Percentiles rank a stretch among this genome's conserved stretches.
Evolutionary conservation across 2,888 invertebrate genomes (phyloP).

Genomic region (Dryadula phaetusa): DNA sequence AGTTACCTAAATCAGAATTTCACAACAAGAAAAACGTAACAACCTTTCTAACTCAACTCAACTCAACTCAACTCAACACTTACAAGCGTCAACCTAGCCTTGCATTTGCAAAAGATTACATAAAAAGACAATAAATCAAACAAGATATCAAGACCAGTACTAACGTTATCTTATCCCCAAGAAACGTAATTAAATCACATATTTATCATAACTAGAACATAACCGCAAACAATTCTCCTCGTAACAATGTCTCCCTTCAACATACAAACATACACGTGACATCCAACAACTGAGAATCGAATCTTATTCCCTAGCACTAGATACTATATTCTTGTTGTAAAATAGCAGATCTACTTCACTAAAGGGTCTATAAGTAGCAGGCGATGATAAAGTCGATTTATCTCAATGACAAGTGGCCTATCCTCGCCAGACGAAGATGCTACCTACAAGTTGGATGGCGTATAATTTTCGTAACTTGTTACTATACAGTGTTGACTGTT

Average conservation of each 20-base stretch:
- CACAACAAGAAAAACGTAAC: no score
- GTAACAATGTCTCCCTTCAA: conserved; percentile 60
- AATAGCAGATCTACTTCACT: conserved; percentile 48
- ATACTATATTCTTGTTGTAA: conserved; percentile 39
- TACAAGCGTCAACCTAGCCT: background rate
- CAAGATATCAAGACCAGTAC: conserved; percentile 43
- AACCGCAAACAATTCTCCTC: conserved; percentile 65
- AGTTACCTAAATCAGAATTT: no score
- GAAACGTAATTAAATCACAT: conserved; percentile 71
- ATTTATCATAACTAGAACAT: conserved; percentile 72
- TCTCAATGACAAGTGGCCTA: conserved; percentile 82
- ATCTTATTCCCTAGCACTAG: conserved; percentile 35
- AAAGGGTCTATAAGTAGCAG: conserved; percentile 79
- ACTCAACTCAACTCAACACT: no score
- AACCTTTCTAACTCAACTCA: no score
- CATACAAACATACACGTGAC: background rate
- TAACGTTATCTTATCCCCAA: conserved; percentile 50
- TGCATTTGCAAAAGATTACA: background rate
- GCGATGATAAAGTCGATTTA: conserved; percentile 74
- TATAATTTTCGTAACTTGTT: conserved; percentile 53
- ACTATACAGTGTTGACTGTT: background rate
- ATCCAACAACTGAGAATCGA: background rate
- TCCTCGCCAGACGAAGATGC: conserved; percentile 72
- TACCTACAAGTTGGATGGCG: conserved; percentile 49
- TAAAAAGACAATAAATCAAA: conserved; percentile 24